A percentile compares a stretch with the other conserved stretches of the same genome.
Conservation (phyloP, 2,888 invertebrate genomes). For the Pyrocoelia pectoralis region DNA sequence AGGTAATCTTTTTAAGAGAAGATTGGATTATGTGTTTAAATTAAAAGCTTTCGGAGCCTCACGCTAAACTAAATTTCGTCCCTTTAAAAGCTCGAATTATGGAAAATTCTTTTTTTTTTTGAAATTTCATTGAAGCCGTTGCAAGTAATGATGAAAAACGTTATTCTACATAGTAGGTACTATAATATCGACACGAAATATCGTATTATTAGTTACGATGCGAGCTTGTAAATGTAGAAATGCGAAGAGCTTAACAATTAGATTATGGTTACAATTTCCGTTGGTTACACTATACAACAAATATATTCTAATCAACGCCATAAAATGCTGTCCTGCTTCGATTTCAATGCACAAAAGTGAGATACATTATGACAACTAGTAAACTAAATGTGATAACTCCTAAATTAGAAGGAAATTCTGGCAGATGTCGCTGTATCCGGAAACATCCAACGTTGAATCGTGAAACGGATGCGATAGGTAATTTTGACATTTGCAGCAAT, state of each 20-base stretch:
- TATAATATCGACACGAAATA: background rate
- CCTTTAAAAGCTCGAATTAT: background rate
- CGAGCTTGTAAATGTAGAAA: background rate
- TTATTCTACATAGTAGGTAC: background rate
- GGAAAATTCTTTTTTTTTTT: background rate
- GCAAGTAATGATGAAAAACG: slow-evolving; percentile 12
- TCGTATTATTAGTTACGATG: background rate
- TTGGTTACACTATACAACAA: slow-evolving; percentile 8
- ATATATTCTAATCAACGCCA: slow-evolving; percentile 3
- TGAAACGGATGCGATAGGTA: background rate
- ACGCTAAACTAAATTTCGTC: background rate
- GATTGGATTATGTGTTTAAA: slow-evolving; percentile 15
- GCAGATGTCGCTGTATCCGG: slow-evolving; percentile 30
- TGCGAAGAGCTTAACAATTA: background rate
- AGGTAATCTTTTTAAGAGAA: slow-evolving; percentile 6
- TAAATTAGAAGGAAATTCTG: slow-evolving; percentile 24
- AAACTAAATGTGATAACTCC: slow-evolving; percentile 20
- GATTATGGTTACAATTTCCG: slow-evolving; percentile 23
- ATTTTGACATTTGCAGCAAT: background rate
- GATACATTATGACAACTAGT: slow-evolving; percentile 17
- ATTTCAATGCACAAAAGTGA: slow-evolving; percentile 5
- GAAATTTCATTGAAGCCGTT: background rate
- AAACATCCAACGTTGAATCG: slow-evolving; percentile 26
- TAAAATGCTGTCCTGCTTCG: slow-evolving; percentile 10
- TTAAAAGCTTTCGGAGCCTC: slow-evolving; percentile 5